Evolutionary conservation across 2,888 invertebrate species (phyloP).

Genomic region (Polymixis lichenea): DNA sequence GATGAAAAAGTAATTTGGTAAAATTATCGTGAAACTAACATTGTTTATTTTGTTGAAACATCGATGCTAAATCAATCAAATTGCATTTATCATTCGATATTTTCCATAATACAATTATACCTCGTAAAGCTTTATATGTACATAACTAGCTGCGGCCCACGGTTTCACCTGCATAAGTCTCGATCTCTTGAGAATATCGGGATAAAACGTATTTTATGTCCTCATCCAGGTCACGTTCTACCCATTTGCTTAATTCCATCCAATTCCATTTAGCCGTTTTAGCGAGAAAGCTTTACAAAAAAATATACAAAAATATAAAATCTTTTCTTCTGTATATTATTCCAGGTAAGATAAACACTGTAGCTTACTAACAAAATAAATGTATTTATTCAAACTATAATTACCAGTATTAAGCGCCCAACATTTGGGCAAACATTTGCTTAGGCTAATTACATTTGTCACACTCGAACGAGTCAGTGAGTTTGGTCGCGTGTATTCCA

Average conservation of each 20-base stretch:
- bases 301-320: too few species aligned
- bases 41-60: background rate
- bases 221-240: too few species aligned
- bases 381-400: conserved; percentile 35
- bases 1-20: too few species aligned
- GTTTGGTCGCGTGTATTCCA: conserved; percentile 17
- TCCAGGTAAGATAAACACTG: background rate
- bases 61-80: background rate
- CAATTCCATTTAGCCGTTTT: too few species aligned
- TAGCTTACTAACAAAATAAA: conserved; percentile 13
- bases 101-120: background rate
- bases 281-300: too few species aligned
- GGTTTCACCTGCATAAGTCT: too few species aligned
- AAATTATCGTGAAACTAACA: background rate
- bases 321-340: too few species aligned
- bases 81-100: background rate
- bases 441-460: conserved; percentile 60
- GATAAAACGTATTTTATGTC: too few species aligned
- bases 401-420: conserved; percentile 27
- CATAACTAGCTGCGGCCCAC: too few species aligned
- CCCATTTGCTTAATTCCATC: too few species aligned
- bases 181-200: too few species aligned
- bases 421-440: conserved; percentile 59
- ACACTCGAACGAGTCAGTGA: conserved; percentile 37
- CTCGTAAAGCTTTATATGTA: background rate